Percentiles rank a stretch among this genome's conserved stretches.
Conservation (phyloP, 2,888 invertebrate species). For the Gisinianus flammeolus region DNA sequence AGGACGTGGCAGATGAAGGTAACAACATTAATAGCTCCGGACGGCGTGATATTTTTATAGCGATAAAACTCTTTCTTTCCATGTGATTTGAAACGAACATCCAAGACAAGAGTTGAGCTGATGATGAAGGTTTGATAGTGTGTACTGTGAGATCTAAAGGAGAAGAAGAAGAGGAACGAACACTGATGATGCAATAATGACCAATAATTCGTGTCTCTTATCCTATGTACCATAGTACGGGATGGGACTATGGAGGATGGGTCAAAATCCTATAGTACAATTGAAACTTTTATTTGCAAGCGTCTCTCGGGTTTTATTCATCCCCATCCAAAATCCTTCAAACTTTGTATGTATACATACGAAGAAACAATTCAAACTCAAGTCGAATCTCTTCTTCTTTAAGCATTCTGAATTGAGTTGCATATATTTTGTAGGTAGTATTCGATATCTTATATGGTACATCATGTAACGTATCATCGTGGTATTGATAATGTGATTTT, state of each 20-base stretch:
- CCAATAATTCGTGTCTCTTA: slow-evolving; percentile 24
- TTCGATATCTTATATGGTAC: neutral
- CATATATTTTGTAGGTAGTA: neutral
- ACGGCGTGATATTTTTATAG: slow-evolving; percentile 6
- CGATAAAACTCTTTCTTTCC: neutral
- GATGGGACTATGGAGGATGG: slow-evolving; percentile 4
- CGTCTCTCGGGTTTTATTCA: slow-evolving; percentile 18
- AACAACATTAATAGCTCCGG: neutral
- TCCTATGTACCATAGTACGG: neutral
- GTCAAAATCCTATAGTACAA: slow-evolving; percentile 39
- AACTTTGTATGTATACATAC: neutral
- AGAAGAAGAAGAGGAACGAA: neutral
- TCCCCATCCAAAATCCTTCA: neutral
- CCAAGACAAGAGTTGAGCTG: too few relatives aligned
- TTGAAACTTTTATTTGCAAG: slow-evolving; percentile 36
- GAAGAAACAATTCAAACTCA: neutral
- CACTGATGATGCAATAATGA: slow-evolving; percentile 23
- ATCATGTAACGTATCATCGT: neutral
- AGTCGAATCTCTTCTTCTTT: neutral
- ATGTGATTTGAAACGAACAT: too few relatives aligned
- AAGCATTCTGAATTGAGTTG: too few relatives aligned
- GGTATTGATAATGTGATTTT: neutral
- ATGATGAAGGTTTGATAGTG: too few relatives aligned
- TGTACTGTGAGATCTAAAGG: neutral
- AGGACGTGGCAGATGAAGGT: neutral